phyloP scores from a whole-genome alignment of 2,113 vertebrate genomes.

The Neotoma lepida region DNA sequence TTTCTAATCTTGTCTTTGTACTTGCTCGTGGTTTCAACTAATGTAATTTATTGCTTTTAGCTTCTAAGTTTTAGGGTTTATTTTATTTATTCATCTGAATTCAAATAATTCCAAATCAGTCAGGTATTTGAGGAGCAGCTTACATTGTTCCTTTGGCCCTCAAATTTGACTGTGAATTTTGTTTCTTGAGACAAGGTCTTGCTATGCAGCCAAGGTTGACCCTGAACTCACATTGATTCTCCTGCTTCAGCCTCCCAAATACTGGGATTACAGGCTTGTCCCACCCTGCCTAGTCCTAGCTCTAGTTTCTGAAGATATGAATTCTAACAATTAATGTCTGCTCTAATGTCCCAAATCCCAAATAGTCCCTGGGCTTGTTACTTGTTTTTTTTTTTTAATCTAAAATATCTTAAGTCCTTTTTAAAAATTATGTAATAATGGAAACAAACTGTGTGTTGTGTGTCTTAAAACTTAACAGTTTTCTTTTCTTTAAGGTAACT shows the following conservation, averaged over 20 bases:
- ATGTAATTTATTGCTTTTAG: conserved; percentile 1
- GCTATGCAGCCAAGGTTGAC: background rate
- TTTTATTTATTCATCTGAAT: conserved; percentile 18
- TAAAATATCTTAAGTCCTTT: background rate
- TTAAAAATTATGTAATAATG: background rate
- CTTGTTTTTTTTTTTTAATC: background rate
- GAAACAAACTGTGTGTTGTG: background rate
- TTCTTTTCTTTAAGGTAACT: conserved; percentile 11
- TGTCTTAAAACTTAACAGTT: background rate
- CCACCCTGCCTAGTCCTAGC: background rate
- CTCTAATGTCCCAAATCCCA: background rate
- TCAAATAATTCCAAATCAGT: background rate
- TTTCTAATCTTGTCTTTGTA: conserved; percentile 42
- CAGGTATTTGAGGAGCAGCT: conserved; percentile 7
- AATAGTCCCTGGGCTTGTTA: conserved; percentile 10
- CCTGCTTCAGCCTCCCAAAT: background rate
- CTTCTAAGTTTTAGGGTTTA: conserved; percentile 39
- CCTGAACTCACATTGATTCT: background rate
- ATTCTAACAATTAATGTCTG: background rate
- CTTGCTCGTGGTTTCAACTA: conserved; percentile 31
- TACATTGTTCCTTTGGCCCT: conserved; percentile 13
- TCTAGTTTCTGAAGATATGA: conserved; percentile 8
- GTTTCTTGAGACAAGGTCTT: background rate
- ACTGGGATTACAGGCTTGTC: background rate
- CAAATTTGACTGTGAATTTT: background rate